These are phyloP conservation scores for Erythrocebus patas DNA, from an alignment of 2,113 vertebrate genomes.

Conservation along the genomic window DNA sequence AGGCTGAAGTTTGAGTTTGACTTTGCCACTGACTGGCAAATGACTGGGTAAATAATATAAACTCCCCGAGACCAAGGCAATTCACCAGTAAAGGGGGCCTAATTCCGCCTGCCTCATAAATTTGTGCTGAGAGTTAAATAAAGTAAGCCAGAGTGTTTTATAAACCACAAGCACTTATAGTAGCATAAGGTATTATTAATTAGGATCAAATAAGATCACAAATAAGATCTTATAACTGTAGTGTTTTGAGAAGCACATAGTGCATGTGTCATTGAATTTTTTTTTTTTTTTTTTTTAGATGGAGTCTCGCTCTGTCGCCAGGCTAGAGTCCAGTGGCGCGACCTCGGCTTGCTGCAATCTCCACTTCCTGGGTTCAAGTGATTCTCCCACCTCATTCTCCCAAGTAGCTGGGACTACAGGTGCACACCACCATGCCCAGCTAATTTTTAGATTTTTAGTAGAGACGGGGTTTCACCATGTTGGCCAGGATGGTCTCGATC, in stretches of 20 bases:
- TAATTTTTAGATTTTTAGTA: too few species aligned
- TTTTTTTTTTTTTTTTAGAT: too few species aligned
- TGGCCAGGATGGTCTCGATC: too few species aligned
- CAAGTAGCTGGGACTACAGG: too few species aligned
- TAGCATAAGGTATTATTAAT: neutral
- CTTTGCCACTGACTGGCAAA: neutral
- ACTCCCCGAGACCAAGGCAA: neutral
- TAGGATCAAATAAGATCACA: neutral
- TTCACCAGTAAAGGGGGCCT: neutral
- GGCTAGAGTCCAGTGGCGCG: too few species aligned
- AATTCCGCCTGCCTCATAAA: neutral
- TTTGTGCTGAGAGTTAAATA: neutral
- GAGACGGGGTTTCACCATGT: too few species aligned
- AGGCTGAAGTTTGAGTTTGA: neutral
- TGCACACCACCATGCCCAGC: too few species aligned
- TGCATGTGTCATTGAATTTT: neutral
- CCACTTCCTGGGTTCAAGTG: too few species aligned
- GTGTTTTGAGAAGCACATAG: neutral
- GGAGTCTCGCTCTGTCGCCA: too few species aligned
- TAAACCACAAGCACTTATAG: neutral
- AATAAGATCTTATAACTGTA: neutral
- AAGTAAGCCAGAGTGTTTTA: neutral
- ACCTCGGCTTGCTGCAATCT: too few species aligned
- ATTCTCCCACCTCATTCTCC: too few species aligned
- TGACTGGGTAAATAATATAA: neutral